A percentile compares a stretch with the other conserved stretches of the same genome.
Evolutionary conservation across 2,888 invertebrate genomes (phyloP).

Genomic region (Ornithoptera alexandrae): DNA sequence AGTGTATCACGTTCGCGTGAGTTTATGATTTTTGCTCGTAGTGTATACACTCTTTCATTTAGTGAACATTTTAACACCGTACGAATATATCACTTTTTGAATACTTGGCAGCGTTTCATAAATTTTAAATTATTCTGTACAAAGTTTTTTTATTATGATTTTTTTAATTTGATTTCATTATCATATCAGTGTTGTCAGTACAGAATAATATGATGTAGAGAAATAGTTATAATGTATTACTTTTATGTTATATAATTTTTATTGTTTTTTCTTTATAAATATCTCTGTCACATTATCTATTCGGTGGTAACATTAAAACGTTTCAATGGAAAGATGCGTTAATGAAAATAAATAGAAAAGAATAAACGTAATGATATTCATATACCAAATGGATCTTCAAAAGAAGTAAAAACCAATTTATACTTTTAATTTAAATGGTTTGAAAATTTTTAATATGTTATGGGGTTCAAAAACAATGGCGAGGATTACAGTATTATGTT

Average conservation of each 20-base stretch:
- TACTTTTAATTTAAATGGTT: not conserved
- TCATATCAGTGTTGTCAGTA: no score
- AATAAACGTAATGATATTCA: not conserved
- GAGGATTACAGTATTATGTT: not conserved
- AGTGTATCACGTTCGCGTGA: slow-evolving; percentile 38
- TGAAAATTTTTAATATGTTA: not conserved
- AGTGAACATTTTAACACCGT: slow-evolving; percentile 24
- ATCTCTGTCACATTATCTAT: slow-evolving; percentile 4
- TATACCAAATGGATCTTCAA: not conserved
- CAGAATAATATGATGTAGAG: no score
- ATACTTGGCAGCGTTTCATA: slow-evolving; percentile 2
- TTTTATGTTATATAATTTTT: no score
- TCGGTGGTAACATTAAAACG: not conserved
- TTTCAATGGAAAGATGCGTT: not conserved
- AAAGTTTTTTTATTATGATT: not conserved
- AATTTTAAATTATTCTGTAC: not conserved
- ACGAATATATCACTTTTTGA: not conserved
- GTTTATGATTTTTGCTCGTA: slow-evolving; percentile 37
- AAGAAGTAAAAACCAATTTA: not conserved
- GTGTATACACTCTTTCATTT: slow-evolving; percentile 20
- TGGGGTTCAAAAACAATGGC: not conserved
- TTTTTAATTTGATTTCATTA: not conserved
- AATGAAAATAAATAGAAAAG: no score
- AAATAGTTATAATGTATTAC: no score
- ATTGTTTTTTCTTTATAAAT: no score